These are phyloP conservation scores for Penaeus vannamei DNA, from an alignment of 1,140 invertebrate genomes.

Conservation along the genomic window DNA sequence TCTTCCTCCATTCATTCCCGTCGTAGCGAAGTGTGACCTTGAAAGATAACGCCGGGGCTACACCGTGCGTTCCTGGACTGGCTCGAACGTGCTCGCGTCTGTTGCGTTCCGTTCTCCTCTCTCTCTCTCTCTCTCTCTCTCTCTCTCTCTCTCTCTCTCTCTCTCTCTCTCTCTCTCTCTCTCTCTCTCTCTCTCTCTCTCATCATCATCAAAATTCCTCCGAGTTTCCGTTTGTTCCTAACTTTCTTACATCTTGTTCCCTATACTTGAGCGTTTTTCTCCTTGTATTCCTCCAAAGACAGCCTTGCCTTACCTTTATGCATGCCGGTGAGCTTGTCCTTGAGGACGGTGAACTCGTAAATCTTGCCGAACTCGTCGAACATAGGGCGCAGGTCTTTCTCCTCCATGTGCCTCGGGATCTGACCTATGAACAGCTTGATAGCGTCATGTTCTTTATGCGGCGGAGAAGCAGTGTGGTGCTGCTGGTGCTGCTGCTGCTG, in stretches of 20 bases:
- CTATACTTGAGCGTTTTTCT: no score
- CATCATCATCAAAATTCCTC: not conserved
- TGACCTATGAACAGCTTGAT: constrained; percentile 94
- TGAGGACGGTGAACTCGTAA: constrained; percentile 93
- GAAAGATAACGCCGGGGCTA: no score
- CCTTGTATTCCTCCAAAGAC: no score
- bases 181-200: constrained; percentile 25
- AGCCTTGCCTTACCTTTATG: constrained; percentile 83
- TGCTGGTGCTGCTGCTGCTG: constrained; percentile 80
- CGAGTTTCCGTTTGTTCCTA: no score
- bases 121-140: constrained; percentile 8
- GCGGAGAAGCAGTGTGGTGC: constrained; percentile 78
- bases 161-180: constrained; percentile 36
- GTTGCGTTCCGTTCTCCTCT: no score
- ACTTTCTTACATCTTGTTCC: no score
- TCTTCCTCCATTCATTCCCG: no score
- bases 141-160: constrained; percentile 57
- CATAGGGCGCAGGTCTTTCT: constrained; percentile 89
- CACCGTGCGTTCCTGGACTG: no score
- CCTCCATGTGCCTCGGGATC: constrained; percentile 91
- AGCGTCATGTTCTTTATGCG: constrained; percentile 76
- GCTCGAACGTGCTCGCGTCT: no score
- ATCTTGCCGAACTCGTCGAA: constrained; percentile 95
- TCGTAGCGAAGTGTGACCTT: no score
- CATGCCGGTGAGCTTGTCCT: constrained; percentile 93